These are phyloP conservation scores for Nemotelus nigrinus DNA, from an alignment of 2,888 invertebrate genomes.

Conservation along the genomic window DNA sequence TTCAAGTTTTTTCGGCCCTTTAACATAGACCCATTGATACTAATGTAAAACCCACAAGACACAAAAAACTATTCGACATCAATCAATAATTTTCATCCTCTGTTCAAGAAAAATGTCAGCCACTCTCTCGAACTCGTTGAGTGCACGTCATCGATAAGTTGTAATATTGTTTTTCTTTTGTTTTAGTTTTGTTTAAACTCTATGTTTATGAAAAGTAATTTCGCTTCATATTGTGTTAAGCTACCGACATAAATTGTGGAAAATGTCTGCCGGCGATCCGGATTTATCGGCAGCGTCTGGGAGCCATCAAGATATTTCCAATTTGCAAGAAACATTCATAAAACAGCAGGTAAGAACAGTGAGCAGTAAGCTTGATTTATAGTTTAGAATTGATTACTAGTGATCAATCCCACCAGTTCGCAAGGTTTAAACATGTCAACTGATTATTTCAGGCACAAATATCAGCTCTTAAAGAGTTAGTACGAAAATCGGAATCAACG, in stretches of 20 bases:
- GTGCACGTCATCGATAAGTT: conserved; percentile 1
- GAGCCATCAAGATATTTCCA: conserved; percentile 47
- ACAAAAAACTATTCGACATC: not conserved
- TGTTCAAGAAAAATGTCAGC: too few relatives aligned
- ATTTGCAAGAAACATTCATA: conserved; percentile 52
- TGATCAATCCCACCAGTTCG: not conserved
- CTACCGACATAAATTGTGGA: not conserved
- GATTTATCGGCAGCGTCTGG: conserved; percentile 37
- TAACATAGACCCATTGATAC: not conserved
- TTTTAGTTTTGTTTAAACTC: conserved; percentile 37
- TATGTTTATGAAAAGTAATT: conserved; percentile 6
- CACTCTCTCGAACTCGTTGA: not conserved
- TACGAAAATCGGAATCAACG: conserved; percentile 58
- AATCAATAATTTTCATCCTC: not conserved
- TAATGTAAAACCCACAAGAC: not conserved
- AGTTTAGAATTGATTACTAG: too few relatives aligned
- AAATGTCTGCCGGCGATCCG: conserved; percentile 46
- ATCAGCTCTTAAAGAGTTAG: conserved; percentile 59
- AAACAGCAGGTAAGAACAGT: conserved; percentile 54
- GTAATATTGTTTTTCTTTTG: conserved; percentile 12
- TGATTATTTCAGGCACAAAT: conserved; percentile 57
- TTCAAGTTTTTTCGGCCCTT: not conserved
- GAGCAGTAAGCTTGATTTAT: too few relatives aligned
- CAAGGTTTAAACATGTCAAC: not conserved
- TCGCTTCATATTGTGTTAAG: not conserved